phyloP scores from a whole-genome alignment of 1,140 invertebrate species.

The Hypothenemus hampei region DNA sequence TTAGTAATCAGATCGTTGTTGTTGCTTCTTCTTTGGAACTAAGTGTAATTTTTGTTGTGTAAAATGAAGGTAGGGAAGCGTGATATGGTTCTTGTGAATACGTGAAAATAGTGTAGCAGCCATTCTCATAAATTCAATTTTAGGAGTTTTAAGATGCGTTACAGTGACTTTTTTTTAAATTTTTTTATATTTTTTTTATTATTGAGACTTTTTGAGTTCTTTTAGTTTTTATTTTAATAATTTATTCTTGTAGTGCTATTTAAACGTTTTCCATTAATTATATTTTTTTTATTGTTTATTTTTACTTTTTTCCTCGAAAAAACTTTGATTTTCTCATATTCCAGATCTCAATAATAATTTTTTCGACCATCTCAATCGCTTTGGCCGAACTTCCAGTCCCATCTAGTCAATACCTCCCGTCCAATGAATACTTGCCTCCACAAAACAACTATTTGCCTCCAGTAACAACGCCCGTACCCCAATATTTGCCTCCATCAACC shows the following conservation, averaged over 20 bases:
- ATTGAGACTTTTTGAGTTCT: too few relatives aligned
- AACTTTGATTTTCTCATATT: too few relatives aligned
- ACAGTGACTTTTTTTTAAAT: too few relatives aligned
- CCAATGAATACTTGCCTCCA: conserved; percentile 41
- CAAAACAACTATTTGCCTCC: conserved; percentile 42
- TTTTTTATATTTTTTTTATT: too few relatives aligned
- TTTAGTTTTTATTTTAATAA: too few relatives aligned
- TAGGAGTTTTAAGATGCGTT: too few relatives aligned
- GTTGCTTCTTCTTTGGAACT: conserved; percentile 15
- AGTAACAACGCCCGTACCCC: conserved; percentile 16
- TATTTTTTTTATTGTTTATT: too few relatives aligned
- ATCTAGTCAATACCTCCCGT: conserved; percentile 52
- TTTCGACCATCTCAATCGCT: conserved; percentile 31
- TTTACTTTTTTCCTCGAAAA: too few relatives aligned
- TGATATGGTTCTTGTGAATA: not conserved
- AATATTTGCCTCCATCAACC: conserved; percentile 41
- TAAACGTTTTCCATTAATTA: too few relatives aligned
- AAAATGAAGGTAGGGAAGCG: conserved; percentile 37
- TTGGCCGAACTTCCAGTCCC: conserved; percentile 48
- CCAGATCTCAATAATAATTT: conserved; percentile 32
- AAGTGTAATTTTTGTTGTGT: conserved; percentile 20
- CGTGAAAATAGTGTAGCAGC: too few relatives aligned
- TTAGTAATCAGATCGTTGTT: conserved; percentile 38
- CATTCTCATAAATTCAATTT: not conserved
- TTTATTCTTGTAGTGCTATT: too few relatives aligned